Evolutionary conservation across 2,888 invertebrate species (phyloP), one percentile per base, ranked within the genome.

Genomic region (Sinodicranocentrus sp.): DNA sequence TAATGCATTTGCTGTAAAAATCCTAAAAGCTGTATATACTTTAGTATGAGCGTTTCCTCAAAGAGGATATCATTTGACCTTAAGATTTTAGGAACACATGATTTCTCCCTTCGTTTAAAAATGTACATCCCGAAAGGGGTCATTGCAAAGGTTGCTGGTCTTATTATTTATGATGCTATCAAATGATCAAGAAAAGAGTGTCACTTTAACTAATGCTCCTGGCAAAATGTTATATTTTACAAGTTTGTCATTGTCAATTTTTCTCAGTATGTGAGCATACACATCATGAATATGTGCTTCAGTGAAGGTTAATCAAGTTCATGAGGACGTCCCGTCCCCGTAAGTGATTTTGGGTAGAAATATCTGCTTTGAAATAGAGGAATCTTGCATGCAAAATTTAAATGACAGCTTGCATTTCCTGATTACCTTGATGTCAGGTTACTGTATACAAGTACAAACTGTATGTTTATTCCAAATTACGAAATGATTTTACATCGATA

Each of bases 151-250:
- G 72, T 72, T 72, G 28, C 59, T 15, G 33, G 13, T 33, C 33
- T 3, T 21, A 43, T 72, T 59, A 72, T 72, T 72, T 72, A 72
- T 72, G 59, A 28, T 21, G 72, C 59, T 72, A 71, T 72, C 72
- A 72, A 72, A 43, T 72, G 72, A 72, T 72, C 59, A 59, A 72
- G 72, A 59, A 33, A 25, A 72, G 48, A 72, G 59, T 72, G 72
- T 57, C 72, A 72, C 72, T 72, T 59, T 72, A 72, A 72, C 72
- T 72, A 59, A 72, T 72, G 57, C 43, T 33, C 43, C 21, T 72
- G 72, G 72, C 72, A 59, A 19, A 59, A 72, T 59, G 59, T 72
- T 23, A 72, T 72, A 59, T 72, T 72, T 17, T 39, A 59, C 23
- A 57, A 39, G 28, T 71, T 71, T 71, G 57, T 72, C 72, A 59